Evolutionary conservation across 2,113 vertebrate genomes (phyloP), one percentile per base, ranked within the genome.

Genomic region (Amblyornis subalaris): DNA sequence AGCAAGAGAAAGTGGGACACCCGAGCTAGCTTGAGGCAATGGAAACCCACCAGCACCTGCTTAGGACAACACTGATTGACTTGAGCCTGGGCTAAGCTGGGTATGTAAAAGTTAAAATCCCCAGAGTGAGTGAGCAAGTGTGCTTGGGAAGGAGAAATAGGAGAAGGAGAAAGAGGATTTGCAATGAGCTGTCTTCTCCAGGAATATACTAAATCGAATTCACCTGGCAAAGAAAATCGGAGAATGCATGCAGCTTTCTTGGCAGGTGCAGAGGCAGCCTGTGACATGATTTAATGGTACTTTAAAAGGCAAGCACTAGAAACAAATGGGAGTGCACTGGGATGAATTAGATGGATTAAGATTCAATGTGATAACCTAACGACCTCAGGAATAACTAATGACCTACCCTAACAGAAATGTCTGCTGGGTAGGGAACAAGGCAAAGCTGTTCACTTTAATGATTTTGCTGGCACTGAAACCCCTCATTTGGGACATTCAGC

Each of bases 341-440:
- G 94, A 88, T 90, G 88, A 93, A 96, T 95, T 95, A 97, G 94
- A 74, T 90, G 82, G 91, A 95, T 95, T 95, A 94, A 91, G 93
- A 93, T 95, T 93, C 91, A 73, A 85, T 95, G 82, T 0, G 90
- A 95, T 96, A 95, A 95, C 93, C 94, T 88, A 93, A 94, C 71
- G 86, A 95, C 85, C 91, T 91, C 88, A 81, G 91, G 94, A 91
- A 91, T 96, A 95, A 94, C 81, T 94, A 93, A 97, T 93, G 94
- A 95, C 93, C 88, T 94, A 86, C 57, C 85, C 75, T 45, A 77
- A 83, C 65, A 93, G 94, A 90, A 94, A 93, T 90, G 85, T 88
- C 82, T 95, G 75, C 85, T 95, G 88, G 79, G 85, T 73, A 95
- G 72, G 72, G 60, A 90, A 73, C 74, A 58, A 78, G 78, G 89